Base-by-base conservation (phyloP, 1,140 invertebrate genomes). In the Apis cerana region DNA sequence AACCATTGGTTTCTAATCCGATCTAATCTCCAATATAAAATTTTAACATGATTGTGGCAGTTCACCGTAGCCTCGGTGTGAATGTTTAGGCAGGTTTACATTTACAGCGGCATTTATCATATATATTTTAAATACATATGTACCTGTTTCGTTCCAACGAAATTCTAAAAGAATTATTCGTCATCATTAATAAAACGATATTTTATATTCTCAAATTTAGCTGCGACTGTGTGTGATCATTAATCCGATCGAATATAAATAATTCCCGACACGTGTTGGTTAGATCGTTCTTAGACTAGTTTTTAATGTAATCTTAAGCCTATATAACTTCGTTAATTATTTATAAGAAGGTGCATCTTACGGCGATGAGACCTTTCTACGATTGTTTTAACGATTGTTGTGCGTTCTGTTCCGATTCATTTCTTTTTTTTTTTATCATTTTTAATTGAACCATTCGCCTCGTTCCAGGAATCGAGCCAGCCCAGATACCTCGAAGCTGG, bases 381-480 rank as follows among this genome's bases (percentile, higher is more conserved):
- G 17, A 27, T 61, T 15, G n/a, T 52, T 17, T 21, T 21, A 17
- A 50, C 12, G 56, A 43, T 43, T 43, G 4, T 43, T 59, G 27
- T 33, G 71, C 27, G 5, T 8, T 11, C 58, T 43, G 33, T 43
- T 43, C 4, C 33, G 33, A 33, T 33, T 43, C 33, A 7, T 43
- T 43, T 43, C 8, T 33, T n/a, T 17, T 15, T 48, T 11, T 9
- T 11, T 13, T 79, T 1, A 59, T 21, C 0, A 64, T 61, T 5
- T 48, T 69, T 19, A 23, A 59, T 56, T n/a, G 56, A 58, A 19
- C 27, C 15, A 5, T 54, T 61, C 17, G 33, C 17, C 15, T 13
- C 50, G 43, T 92, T 92, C 76, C 91, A 92, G 94, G 95, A 92
- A 93, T 92, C 87, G 79, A 95, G 92, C 89, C 95, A 90, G 84